Evolutionary conservation across 1,140 invertebrate species (phyloP).

Genomic region (Acromyrmex echinatior): DNA sequence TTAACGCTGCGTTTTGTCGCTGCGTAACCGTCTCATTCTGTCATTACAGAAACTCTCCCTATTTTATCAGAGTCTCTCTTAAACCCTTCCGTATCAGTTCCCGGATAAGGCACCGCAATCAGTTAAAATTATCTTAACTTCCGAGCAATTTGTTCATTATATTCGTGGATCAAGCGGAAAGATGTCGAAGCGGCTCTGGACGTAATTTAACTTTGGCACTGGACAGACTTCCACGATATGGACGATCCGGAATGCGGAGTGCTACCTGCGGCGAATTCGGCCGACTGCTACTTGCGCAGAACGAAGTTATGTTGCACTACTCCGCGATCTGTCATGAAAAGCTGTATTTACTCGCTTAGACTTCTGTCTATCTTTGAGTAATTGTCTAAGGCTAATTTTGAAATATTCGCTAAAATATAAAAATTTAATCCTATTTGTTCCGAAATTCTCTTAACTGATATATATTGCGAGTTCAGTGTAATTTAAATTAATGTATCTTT

Average conservation of each 20-base stretch:
- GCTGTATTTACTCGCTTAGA: conserved; percentile 21
- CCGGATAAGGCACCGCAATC: conserved; percentile 50
- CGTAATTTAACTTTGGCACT: conserved; percentile 68
- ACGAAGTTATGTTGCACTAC: conserved; percentile 15
- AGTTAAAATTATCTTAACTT: conserved; percentile 60
- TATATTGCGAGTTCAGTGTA: too few species aligned
- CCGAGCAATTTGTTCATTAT: conserved; percentile 64
- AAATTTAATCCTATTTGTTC: too few species aligned
- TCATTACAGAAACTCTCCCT: not conserved
- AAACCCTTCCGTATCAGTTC: not conserved
- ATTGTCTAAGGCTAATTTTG: not conserved
- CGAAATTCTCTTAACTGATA: too few species aligned
- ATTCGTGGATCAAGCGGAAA: conserved; percentile 26
- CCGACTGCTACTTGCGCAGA: conserved; percentile 22
- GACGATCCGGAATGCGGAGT: conserved; percentile 34
- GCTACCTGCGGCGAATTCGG: conserved; percentile 48
- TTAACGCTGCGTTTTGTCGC: not conserved
- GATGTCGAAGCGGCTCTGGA: conserved; percentile 58
- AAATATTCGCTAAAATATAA: conserved; percentile 2
- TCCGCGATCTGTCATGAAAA: conserved; percentile 7
- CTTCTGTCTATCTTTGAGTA: conserved; percentile 29
- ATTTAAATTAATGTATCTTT: too few species aligned
- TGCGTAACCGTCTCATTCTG: not conserved
- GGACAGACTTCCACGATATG: conserved; percentile 57
- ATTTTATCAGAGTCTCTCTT: not conserved